Conservation (phyloP, 2,797 vertebrate genomes). For the Myotis pilosus region DNA sequence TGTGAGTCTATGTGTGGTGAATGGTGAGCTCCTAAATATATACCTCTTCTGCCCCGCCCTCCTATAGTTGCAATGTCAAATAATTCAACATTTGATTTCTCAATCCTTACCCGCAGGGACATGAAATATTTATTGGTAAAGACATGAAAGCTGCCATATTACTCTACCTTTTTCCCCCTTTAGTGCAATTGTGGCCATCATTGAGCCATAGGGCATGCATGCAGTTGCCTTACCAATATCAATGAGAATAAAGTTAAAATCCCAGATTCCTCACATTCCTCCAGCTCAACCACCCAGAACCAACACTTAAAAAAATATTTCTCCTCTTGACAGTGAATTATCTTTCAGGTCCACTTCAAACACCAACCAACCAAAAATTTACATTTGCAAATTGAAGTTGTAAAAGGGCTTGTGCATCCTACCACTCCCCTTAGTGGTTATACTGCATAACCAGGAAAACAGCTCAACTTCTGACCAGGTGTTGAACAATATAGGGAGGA, state of each 20-base stretch:
- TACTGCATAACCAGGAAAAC: background rate
- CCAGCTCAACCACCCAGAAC: background rate
- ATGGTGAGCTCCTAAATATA: background rate
- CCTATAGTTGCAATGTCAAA: background rate
- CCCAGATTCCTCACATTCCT: background rate
- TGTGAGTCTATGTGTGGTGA: background rate
- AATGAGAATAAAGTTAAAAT: background rate
- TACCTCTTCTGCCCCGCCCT: background rate
- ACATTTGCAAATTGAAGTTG: background rate
- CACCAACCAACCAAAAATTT: background rate
- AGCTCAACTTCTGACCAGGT: background rate
- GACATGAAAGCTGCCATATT: background rate
- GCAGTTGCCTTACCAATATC: background rate
- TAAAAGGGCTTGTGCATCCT: background rate
- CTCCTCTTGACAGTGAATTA: background rate
- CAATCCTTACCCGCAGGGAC: rapidly evolving
- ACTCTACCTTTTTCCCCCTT: background rate
- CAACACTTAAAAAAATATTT: background rate
- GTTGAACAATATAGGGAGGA: no score
- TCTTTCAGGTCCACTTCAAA: background rate
- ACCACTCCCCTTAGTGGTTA: background rate
- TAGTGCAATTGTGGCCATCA: background rate
- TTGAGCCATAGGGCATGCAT: background rate
- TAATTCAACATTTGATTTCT: background rate
- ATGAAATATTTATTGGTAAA: background rate